phyloP scores from a whole-genome alignment of 2,797 vertebrate species.

The Phrynocephalus forsythii region DNA sequence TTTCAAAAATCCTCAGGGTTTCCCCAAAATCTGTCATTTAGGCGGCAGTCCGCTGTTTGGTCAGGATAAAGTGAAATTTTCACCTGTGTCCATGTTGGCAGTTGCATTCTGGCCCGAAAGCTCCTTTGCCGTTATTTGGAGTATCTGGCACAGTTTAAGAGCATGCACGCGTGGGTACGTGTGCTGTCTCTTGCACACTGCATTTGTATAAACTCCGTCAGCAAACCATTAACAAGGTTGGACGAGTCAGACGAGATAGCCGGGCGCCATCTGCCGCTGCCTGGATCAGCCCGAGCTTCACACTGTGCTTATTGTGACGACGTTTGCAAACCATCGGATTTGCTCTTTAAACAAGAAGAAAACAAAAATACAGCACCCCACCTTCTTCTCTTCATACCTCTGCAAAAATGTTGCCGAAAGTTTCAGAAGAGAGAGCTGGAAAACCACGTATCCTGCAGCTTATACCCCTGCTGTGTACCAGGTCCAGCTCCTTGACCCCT shows the following conservation, averaged over 20 bases:
- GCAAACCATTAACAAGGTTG: constrained; percentile 39
- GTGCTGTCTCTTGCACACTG: neutral
- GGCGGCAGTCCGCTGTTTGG: neutral
- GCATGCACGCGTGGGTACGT: neutral
- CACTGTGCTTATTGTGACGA: neutral
- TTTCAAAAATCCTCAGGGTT: neutral
- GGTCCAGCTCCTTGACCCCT: too few species aligned
- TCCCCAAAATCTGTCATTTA: neutral
- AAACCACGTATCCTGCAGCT: too few species aligned
- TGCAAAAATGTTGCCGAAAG: neutral
- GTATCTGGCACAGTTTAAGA: neutral
- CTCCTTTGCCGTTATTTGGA: neutral
- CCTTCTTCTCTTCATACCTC: too few species aligned
- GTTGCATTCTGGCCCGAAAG: neutral
- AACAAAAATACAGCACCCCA: neutral
- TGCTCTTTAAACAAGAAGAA: neutral
- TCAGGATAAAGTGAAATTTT: neutral
- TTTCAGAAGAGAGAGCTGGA: neutral
- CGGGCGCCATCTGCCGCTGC: constrained; percentile 34
- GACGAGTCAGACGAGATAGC: constrained; percentile 52
- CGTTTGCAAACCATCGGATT: constrained; percentile 3
- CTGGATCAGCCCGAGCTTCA: constrained; percentile 41
- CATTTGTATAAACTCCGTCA: neutral
- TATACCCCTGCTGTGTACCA: too few species aligned
- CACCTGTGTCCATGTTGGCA: neutral